Base-by-base conservation (phyloP, 2,113 vertebrate genomes). In the Noctilio leporinus region DNA sequence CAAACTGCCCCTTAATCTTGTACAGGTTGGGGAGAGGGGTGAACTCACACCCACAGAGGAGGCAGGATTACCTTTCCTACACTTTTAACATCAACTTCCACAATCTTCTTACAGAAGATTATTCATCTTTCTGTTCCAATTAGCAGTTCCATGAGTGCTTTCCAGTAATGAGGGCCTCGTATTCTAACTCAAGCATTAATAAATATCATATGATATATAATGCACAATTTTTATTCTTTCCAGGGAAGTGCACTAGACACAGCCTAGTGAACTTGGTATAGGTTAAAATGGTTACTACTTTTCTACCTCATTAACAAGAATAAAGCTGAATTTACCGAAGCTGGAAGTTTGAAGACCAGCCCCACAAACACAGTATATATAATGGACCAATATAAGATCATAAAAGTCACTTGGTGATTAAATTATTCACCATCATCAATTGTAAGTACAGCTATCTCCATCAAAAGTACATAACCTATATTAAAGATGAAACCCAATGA, bases 231-330 rank as follows among this genome's bases (percentile, higher is more conserved):
- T 57, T 51, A 45, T 55, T 82, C 53, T 89, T 62, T 45, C 88
- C 67, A 64, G 38, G 26, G 49, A 51, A 14, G 49, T 62, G 3
- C 43, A 87, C 5, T 38, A 72, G 57, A 92, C 53, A 65, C 8
- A 80, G 65, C 15, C 65, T 84, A 10, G 38, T 73, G 22, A 94
- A 89, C 38, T 86, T 16, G 55, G 43, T 30, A 9, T 67, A 57
- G 64, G 75, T 96, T 33, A 65, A 72, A 96, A 57, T 72, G 67
- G 85, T 90, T 92, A 82, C 59, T 93, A 75, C 10, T 95, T 55
- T 92, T 86, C 51, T 81, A 84, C 20, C 80, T 90, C 45, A 76
- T 64, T 89, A 40, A 95, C 67, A 95, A 84, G 57, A 94, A 90
- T 30, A 38, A 81, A 76, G 22, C 33, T 93, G 47, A 76, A 84